A percentile compares a stretch with the other conserved stretches of the same genome.
phyloP scores from a whole-genome alignment of 2,888 invertebrate genomes.

The Tetheella fluctuosa region DNA sequence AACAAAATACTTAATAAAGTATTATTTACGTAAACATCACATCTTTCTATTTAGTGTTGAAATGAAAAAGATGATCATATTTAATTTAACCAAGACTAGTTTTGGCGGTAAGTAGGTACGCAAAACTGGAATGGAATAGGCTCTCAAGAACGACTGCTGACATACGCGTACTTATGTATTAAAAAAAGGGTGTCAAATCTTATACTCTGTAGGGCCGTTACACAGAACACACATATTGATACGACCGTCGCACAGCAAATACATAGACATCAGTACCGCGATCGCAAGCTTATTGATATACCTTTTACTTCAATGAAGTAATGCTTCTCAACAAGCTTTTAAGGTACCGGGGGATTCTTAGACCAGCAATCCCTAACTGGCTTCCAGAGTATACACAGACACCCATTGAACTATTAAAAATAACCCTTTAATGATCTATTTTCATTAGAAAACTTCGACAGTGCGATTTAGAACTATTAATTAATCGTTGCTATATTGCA shows the following conservation, averaged over 20 bases:
- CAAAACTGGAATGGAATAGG: no score
- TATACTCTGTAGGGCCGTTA: conserved; percentile 43
- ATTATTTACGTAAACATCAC: no score
- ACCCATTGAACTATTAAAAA: conserved; percentile 15
- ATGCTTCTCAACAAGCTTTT: conserved; percentile 23
- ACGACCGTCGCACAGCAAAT: conserved; percentile 33
- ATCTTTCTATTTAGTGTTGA: no score
- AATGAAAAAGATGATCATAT: no score
- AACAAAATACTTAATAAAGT: no score
- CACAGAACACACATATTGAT: conserved; percentile 25
- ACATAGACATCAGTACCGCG: conserved; percentile 15
- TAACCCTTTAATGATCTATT: conserved; percentile 15
- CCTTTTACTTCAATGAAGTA: conserved; percentile 28
- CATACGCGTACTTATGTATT: no score
- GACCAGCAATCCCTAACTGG: conserved; percentile 39
- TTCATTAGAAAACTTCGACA: conserved; percentile 39
- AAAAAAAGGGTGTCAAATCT: conserved; percentile 40
- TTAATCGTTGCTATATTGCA: neutral
- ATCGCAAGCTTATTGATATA: conserved; percentile 17
- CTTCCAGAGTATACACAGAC: conserved; percentile 56
- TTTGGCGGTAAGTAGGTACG: no score
- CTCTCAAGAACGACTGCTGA: no score
- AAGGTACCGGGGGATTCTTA: conserved; percentile 29
- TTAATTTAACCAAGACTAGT: no score
- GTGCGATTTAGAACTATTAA: conserved; percentile 40